phyloP scores from a whole-genome alignment of 2,888 invertebrate species.

The Seira sanloemensis region DNA sequence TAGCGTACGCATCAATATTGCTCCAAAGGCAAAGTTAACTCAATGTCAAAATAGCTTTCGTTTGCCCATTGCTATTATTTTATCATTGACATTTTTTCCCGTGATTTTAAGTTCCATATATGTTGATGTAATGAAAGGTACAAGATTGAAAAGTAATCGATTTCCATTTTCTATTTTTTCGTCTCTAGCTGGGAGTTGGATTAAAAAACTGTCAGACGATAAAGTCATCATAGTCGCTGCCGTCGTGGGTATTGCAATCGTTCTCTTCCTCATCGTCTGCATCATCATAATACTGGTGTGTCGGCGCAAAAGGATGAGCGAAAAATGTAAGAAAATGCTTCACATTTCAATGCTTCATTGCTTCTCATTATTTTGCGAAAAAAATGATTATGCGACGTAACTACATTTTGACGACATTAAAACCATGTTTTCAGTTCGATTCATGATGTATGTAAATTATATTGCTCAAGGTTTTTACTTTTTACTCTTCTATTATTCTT shows the following conservation, averaged over 20 bases:
- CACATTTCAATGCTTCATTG: not conserved
- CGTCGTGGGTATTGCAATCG: constrained; percentile 82
- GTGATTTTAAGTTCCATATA: too few relatives aligned
- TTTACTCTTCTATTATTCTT: too few relatives aligned
- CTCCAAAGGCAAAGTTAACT: too few relatives aligned
- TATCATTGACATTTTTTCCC: not conserved
- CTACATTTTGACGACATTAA: too few relatives aligned
- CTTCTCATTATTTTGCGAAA: constrained; percentile 17
- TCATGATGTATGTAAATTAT: too few relatives aligned
- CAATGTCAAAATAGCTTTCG: too few relatives aligned
- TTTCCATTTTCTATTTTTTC: constrained; percentile 3
- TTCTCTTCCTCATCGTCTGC: constrained; percentile 87
- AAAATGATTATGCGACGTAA: not conserved
- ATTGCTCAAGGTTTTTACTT: too few relatives aligned
- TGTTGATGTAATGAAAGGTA: too few relatives aligned
- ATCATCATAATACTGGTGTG: constrained; percentile 91
- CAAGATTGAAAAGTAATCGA: not conserved
- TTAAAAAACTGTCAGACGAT: constrained; percentile 83
- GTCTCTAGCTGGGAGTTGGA: constrained; percentile 85
- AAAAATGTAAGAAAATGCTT: constrained; percentile 84
- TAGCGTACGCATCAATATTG: too few relatives aligned
- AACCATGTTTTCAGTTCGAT: too few relatives aligned
- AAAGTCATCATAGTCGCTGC: constrained; percentile 86
- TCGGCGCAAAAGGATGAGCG: constrained; percentile 86
- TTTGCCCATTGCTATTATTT: not conserved